Evolutionary conservation across 23 tunicate genomes (phyloP).

Genomic region (Ciona savignyi): DNA sequence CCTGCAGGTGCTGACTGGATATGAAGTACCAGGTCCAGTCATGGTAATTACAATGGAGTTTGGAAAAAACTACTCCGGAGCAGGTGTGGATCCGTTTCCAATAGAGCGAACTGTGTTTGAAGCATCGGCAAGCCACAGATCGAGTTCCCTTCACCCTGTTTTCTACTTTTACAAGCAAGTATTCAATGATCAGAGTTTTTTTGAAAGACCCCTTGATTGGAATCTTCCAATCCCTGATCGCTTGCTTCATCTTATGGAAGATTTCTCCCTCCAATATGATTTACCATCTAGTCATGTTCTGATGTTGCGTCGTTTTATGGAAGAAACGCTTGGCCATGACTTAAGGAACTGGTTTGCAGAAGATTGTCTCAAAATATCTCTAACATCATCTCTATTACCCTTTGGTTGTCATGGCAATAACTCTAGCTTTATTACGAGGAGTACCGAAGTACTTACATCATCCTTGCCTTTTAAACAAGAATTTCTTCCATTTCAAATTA

Average conservation of each 20-base stretch:
- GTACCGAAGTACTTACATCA: background rate
- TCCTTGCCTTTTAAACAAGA: background rate
- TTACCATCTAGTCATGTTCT: conserved; percentile 37
- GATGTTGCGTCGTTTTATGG: conserved; percentile 22
- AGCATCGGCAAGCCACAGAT: background rate
- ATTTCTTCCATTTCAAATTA: too few species aligned
- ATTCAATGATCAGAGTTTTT: background rate
- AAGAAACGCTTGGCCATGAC: conserved; percentile 7
- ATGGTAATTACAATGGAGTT: background rate
- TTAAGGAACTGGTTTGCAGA: conserved; percentile 26
- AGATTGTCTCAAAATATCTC: conserved; percentile 16
- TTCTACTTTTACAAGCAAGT: conserved; percentile 2
- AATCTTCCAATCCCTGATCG: conserved; percentile 64
- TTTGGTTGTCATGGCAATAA: conserved; percentile 2
- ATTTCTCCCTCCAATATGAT: conserved; percentile 69
- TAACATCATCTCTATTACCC: conserved; percentile 16
- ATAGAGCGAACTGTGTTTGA: background rate
- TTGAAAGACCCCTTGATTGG: conserved; percentile 44
- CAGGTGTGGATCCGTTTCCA: background rate
- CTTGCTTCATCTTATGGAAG: conserved; percentile 79
- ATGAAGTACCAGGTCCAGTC: background rate
- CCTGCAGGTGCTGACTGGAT: background rate
- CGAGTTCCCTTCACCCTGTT: background rate
- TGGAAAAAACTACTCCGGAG: background rate
- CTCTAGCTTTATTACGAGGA: background rate